A percentile compares a stretch with the other conserved stretches of the same genome.
Evolutionary conservation across 2,797 vertebrate species (phyloP).

Genomic region (Spondyliosoma cantharus): DNA sequence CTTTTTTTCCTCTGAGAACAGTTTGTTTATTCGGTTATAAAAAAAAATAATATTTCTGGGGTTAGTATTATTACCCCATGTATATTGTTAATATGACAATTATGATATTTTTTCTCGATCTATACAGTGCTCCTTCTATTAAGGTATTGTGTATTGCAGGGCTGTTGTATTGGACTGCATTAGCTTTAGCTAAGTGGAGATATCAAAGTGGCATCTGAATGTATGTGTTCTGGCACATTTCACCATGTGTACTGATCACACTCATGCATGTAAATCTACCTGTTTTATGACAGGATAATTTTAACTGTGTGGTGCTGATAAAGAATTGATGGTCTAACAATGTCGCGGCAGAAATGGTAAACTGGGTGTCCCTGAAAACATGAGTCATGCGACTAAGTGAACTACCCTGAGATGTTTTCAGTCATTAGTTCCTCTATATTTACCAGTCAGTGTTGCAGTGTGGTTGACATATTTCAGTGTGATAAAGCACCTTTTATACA

Average conservation of each 20-base stretch:
- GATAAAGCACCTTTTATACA: neutral
- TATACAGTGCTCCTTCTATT: no score
- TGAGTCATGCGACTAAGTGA: neutral
- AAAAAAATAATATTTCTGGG: no score
- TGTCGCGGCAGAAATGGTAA: neutral
- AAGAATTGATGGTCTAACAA: neutral
- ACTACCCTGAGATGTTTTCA: neutral
- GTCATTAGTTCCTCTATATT: neutral
- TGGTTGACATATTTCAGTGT: neutral
- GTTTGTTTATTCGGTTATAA: no score
- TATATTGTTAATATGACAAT: no score
- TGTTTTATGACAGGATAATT: neutral
- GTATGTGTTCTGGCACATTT: neutral
- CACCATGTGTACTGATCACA: neutral
- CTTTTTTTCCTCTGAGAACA: no score
- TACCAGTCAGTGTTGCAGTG: neutral
- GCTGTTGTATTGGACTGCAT: no score
- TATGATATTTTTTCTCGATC: no score
- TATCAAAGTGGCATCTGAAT: neutral
- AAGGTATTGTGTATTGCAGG: no score
- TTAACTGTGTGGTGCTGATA: neutral
- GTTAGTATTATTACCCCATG: no score
- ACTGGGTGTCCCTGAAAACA: neutral
- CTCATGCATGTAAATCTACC: neutral
- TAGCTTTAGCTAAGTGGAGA: no score